Percentiles rank a stretch among this genome's conserved stretches.
phyloP scores from a whole-genome alignment of 2,797 vertebrate genomes.

The Danionella dracula region DNA sequence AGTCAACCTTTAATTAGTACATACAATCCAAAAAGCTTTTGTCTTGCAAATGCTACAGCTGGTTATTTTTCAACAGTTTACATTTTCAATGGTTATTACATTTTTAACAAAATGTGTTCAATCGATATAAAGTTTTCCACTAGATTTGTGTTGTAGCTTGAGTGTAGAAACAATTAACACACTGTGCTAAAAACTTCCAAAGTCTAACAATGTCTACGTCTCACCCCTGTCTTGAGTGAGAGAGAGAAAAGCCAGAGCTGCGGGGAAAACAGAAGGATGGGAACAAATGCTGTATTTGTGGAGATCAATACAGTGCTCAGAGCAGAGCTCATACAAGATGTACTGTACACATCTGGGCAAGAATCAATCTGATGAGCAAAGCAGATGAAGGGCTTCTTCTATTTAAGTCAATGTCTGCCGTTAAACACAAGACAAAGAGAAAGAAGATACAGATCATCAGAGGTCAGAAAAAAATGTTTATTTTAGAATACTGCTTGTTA shows the following conservation, averaged over 20 bases:
- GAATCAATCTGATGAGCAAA: constrained; percentile 30
- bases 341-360: constrained; percentile 20
- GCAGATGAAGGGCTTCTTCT: not conserved
- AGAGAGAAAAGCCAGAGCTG: constrained; percentile 41
- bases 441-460: not conserved
- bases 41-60: too few relatives aligned
- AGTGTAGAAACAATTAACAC: too few relatives aligned
- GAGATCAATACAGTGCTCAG: constrained; percentile 43
- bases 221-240: constrained; percentile 30
- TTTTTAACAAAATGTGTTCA: too few relatives aligned
- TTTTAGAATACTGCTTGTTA: constrained; percentile 47
- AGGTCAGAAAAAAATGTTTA: constrained; percentile 50
- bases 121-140: too few relatives aligned
- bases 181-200: too few relatives aligned
- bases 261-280: constrained; percentile 36
- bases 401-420: not conserved
- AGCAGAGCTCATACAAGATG: constrained; percentile 36
- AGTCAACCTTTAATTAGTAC: too few relatives aligned
- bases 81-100: too few relatives aligned
- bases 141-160: too few relatives aligned
- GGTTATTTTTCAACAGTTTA: too few relatives aligned
- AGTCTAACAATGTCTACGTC: constrained; percentile 25
- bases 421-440: not conserved
- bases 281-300: constrained; percentile 52
- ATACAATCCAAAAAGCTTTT: too few relatives aligned